Evolutionary conservation across 2,888 invertebrate genomes (phyloP), one percentile per base, ranked within the genome.

Genomic region (Elaeidobius kamerunicus): DNA sequence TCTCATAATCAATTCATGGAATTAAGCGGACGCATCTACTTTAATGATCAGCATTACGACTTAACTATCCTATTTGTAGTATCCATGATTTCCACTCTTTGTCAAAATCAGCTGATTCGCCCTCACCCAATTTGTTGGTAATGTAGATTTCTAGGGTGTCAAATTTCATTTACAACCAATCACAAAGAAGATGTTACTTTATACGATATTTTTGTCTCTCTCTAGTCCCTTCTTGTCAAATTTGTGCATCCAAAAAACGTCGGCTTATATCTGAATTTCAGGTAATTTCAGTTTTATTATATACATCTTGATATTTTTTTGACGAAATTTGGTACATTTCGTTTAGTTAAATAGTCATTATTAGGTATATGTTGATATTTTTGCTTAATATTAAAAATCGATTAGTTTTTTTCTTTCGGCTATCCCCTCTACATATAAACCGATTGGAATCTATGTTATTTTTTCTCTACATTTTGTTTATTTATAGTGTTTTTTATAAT

Each of bases 221-320:
- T 45, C 16, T 27, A 43, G n/a, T 38, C 30, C 50, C 27, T 50
- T 30, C 40, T 50, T 36, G 43, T 43, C 50, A 28, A 38, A 14
- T 42, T 50, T 50, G 38, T 42, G 36, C 3, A 11, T 43, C 43
- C n/a, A 23, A 50, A 49, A 41, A 35, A 28, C 27, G 11, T 36
- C 28, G 28, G 35, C 19, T 43, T 41, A 28, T 30, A 41, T 28
- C 30, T 5, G 6, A 36, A 19, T 27, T 14, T 43, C 12, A 50
- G 50, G 50, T 50, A 50, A 43, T 36, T 27, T 46, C 30, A 23
- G 12, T 11, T 50, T 50, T 50, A 23, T 23, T 23, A 6, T 4
- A 23, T n/a, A n/a, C n/a, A n/a, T n/a, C n/a, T n/a, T n/a, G n/a
- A n/a, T n/a, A n/a, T n/a, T n/a, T n/a, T n/a, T n/a, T n/a, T n/a